Percentiles rank a stretch among this genome's conserved stretches.
phyloP scores from a whole-genome alignment of 2,888 invertebrate genomes.

The Orthosia cruda region DNA sequence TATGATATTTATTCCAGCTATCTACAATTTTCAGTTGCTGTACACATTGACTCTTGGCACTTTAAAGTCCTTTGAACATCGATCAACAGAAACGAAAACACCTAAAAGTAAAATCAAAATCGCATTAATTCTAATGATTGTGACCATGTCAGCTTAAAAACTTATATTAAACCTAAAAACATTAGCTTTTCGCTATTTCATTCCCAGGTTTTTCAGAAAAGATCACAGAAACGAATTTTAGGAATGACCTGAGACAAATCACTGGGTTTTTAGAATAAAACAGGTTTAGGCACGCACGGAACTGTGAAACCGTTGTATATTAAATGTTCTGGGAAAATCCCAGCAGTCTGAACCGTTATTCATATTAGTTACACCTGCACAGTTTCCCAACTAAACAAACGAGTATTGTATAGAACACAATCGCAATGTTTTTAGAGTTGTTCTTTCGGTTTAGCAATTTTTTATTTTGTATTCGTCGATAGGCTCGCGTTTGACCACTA shows the following conservation, averaged over 20 bases:
- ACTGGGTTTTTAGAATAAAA: background rate
- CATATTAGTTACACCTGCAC: background rate
- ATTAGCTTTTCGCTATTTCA: background rate
- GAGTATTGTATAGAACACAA: background rate
- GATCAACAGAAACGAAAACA: too few relatives aligned
- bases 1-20: too few relatives aligned
- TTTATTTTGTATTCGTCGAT: too few relatives aligned
- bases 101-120: too few relatives aligned
- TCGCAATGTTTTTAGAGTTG: background rate
- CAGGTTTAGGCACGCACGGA: background rate
- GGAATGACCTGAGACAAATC: background rate
- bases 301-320: background rate
- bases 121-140: too few relatives aligned
- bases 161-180: background rate
- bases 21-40: too few relatives aligned
- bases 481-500: too few relatives aligned
- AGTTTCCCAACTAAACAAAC: background rate
- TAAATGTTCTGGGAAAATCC: background rate
- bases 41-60: too few relatives aligned
- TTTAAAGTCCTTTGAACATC: background rate
- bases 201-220: too few relatives aligned
- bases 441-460: slow-evolving; percentile 3
- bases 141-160: too few relatives aligned
- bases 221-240: background rate
- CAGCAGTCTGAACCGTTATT: background rate